Percentiles rank a stretch among this genome's conserved stretches.
phyloP scores from a whole-genome alignment of 2,113 vertebrate genomes.

The Ameiurus melas region DNA sequence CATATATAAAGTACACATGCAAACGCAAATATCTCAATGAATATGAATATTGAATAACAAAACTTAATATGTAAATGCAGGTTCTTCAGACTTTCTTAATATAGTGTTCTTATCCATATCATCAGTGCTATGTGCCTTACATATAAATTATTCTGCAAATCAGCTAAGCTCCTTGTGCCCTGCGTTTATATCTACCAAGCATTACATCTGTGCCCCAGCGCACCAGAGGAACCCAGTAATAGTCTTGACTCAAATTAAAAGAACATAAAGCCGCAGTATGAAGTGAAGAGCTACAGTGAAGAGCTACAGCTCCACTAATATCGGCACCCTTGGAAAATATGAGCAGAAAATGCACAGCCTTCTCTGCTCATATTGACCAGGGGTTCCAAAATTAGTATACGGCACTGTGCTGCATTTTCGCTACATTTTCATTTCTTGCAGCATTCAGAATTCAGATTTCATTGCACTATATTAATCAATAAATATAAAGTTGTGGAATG shows the following conservation, averaged over 20 bases:
- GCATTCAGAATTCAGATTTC: neutral
- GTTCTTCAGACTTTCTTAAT: neutral
- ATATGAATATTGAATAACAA: neutral
- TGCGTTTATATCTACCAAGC: neutral
- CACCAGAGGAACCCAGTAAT: neutral
- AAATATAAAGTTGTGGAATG: neutral
- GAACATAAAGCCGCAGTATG: neutral
- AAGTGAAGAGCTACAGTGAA: neutral
- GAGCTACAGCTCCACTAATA: too few species aligned
- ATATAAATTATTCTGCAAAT: neutral
- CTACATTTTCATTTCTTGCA: neutral
- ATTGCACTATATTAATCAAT: neutral
- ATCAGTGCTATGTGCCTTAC: neutral
- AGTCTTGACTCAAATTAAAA: neutral
- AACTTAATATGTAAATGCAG: neutral
- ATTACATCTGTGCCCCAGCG: neutral
- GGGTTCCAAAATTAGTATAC: too few species aligned
- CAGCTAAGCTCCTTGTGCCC: neutral
- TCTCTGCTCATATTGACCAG: too few species aligned
- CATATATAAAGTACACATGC: neutral
- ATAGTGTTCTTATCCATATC: neutral
- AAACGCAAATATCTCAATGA: neutral
- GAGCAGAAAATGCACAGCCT: too few species aligned
- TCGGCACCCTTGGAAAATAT: too few species aligned
- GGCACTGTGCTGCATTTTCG: neutral